Evolutionary conservation across 2,797 vertebrate genomes (phyloP), one percentile per base, ranked within the genome.

Genomic region (Siniperca undulata): DNA sequence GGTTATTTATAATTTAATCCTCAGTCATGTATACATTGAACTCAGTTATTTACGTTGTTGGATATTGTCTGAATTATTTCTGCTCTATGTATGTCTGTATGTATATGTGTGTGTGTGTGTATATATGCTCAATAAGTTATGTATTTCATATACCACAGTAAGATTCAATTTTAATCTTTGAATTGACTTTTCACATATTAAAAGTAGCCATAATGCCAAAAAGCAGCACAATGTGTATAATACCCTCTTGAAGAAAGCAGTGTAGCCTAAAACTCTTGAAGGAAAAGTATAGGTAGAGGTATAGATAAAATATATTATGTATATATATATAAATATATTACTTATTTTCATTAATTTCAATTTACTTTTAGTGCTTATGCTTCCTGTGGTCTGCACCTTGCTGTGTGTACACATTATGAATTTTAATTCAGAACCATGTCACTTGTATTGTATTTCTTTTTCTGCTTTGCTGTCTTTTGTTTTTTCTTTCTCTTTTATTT

Each of bases 401-500:
- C 65, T 53, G 3, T 55, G 40, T 40, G 40, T 4, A 2, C 7
- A 9, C 53, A 34, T 5, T 42, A 13, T 44, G 34, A 40, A 66
- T 77, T 64, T 68, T 12, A 70, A 61, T 56, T 65, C 20, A 69
- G 48, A 60, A 64, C 0, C 1, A 40, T 70, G 20, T 85, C 53
- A 83, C 61, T 73, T 52, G 62, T 27, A 7, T 53, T 73, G 12
- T 77, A 8, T 62, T 46, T 46, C 9, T 59, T 61, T 73, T 13
- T 69, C 30, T 83, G 20, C 27, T 80, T 59, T 82, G 10, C 66
- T 67, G 36, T 77, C 42, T 80, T n/a, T 10, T 70, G 34, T 60
- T 30, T 14, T 77, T 60, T 80, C 17, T 81, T 38, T 67, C 36
- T 78, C 22, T 82, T 82, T 36, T 77, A 7, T 87, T 48, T 74